Evolutionary conservation across 2,888 invertebrate genomes (phyloP).

Genomic region (Yponomeuta cagnagella): DNA sequence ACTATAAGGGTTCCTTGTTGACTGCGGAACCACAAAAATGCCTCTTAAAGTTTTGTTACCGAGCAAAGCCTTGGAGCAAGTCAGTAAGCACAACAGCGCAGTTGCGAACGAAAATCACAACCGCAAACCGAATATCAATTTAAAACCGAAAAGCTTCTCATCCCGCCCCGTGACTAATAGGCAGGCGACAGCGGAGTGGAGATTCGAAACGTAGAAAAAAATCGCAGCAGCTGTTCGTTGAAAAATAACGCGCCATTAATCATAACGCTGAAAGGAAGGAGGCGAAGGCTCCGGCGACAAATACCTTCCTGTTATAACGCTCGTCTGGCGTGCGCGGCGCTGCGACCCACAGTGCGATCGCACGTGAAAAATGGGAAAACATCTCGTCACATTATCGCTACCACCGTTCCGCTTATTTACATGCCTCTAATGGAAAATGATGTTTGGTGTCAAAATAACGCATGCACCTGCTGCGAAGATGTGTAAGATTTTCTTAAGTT

Average conservation of each 20-base stretch:
- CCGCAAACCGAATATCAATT: slow-evolving; percentile 37
- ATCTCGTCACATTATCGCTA: not conserved
- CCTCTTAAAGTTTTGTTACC: too few relatives aligned
- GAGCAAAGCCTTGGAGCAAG: too few relatives aligned
- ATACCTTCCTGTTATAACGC: slow-evolving; percentile 49
- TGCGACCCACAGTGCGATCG: not conserved
- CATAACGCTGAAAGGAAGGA: slow-evolving; percentile 65
- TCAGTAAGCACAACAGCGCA: too few relatives aligned
- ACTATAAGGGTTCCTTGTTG: too few relatives aligned
- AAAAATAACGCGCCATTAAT: slow-evolving; percentile 71
- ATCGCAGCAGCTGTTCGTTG: slow-evolving; percentile 67
- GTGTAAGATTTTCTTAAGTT: too few relatives aligned
- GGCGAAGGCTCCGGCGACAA: slow-evolving; percentile 58
- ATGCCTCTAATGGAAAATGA: not conserved
- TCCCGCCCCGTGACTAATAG: slow-evolving; percentile 61
- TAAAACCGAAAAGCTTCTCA: slow-evolving; percentile 56
- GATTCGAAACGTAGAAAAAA: slow-evolving; percentile 61
- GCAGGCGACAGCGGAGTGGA: slow-evolving; percentile 60
- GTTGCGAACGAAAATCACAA: not conserved
- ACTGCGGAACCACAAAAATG: too few relatives aligned
- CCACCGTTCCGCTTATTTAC: not conserved
- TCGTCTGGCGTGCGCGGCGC: not conserved
- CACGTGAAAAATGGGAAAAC: slow-evolving; percentile 1
- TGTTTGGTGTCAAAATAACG: not conserved
- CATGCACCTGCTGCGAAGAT: not conserved